Percentiles rank a stretch among this genome's conserved stretches.
phyloP scores from a whole-genome alignment of 2,888 invertebrate species.

The Callimorpha dominula region DNA sequence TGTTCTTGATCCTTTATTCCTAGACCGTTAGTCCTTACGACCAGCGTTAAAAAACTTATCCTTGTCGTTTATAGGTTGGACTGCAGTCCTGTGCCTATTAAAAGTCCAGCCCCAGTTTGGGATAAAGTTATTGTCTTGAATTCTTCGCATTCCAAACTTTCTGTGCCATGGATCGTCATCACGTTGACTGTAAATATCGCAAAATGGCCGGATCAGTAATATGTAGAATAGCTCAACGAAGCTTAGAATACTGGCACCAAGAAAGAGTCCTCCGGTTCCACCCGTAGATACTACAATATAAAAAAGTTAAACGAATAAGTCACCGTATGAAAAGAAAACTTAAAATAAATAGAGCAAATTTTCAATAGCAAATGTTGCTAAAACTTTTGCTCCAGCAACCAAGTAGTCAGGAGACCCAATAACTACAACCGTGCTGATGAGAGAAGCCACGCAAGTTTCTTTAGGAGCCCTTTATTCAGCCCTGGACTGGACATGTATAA shows the following conservation, averaged over 20 bases:
- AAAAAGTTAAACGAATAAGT: neutral
- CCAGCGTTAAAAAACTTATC: slow-evolving; percentile 24
- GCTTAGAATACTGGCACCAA: slow-evolving; percentile 89
- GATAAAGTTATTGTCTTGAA: slow-evolving; percentile 72
- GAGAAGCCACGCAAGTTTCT: neutral
- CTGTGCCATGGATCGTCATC: slow-evolving; percentile 78
- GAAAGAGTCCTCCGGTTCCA: slow-evolving; percentile 88
- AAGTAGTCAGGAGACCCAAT: neutral
- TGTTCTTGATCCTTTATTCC: too few species aligned
- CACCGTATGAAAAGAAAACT: neutral
- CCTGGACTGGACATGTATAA: neutral
- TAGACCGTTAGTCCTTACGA: slow-evolving; percentile 12
- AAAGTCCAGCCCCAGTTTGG: slow-evolving; percentile 66
- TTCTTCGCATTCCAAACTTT: slow-evolving; percentile 69
- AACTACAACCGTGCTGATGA: neutral
- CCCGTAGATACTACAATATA: slow-evolving; percentile 87
- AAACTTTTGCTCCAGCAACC: neutral
- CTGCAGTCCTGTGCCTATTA: slow-evolving; percentile 64
- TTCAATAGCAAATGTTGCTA: neutral
- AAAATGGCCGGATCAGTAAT: slow-evolving; percentile 79
- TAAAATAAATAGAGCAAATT: neutral
- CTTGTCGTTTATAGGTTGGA: slow-evolving; percentile 24
- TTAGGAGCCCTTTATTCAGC: too few species aligned
- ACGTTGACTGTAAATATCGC: slow-evolving; percentile 78
- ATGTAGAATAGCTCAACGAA: slow-evolving; percentile 89